These are phyloP conservation scores for Acrocephalus arundinaceus DNA, from an alignment of 2,113 vertebrate species.

Conservation along the genomic window DNA sequence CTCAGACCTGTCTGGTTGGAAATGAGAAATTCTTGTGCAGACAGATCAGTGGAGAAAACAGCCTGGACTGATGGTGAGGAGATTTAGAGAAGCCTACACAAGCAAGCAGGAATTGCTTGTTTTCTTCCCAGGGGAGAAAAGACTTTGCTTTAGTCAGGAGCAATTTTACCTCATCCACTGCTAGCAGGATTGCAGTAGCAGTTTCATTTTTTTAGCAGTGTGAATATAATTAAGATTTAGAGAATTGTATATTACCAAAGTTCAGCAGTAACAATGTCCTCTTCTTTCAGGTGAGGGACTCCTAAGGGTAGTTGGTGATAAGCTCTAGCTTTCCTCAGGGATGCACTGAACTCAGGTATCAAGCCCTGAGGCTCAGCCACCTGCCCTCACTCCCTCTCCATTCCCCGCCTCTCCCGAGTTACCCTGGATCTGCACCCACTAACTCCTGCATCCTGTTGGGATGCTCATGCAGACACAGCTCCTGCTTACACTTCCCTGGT, in stretches of 20 bases:
- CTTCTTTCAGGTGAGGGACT: not conserved
- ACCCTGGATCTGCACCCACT: not conserved
- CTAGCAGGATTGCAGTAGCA: not conserved
- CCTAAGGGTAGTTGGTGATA: not conserved
- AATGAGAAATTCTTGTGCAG: not conserved
- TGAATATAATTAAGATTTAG: not conserved
- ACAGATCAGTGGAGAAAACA: not conserved
- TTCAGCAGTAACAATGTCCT: not conserved
- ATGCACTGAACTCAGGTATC: not conserved
- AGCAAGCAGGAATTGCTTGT: not conserved
- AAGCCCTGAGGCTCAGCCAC: not conserved
- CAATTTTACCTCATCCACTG: not conserved
- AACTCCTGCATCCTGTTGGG: not conserved
- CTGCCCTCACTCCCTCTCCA: not conserved
- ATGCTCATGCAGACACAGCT: not conserved
- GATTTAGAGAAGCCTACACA: not conserved
- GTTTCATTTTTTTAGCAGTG: not conserved
- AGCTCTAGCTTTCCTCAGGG: not conserved
- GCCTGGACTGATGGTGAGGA: not conserved
- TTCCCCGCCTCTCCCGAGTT: not conserved
- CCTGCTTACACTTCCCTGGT: accelerated
- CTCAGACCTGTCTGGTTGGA: not conserved
- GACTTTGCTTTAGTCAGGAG: not conserved
- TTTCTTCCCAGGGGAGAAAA: not conserved
- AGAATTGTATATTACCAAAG: not conserved